Conservation (phyloP, 2,888 invertebrate genomes). For the Leptinotarsa peninsularis region DNA sequence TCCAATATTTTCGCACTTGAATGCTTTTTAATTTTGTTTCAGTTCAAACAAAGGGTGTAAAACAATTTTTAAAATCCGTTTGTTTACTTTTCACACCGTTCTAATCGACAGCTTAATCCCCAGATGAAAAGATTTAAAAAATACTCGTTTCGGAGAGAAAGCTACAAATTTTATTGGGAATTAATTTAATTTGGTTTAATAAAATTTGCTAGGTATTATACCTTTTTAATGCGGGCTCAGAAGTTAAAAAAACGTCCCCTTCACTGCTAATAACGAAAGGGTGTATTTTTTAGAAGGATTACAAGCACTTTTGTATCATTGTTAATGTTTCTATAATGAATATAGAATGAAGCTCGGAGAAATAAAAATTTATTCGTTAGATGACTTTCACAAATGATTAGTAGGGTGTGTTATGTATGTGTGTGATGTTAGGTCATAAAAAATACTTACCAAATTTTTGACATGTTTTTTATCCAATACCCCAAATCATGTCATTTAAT, state of each 20-base stretch:
- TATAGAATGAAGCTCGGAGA: conserved; percentile 38
- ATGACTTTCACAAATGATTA: conserved; percentile 38
- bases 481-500: conserved; percentile 59
- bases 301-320: conserved; percentile 47
- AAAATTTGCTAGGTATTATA: conserved; percentile 42
- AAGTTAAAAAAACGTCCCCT: conserved; percentile 42
- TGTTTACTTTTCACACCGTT: conserved; percentile 46
- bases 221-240: conserved; percentile 39
- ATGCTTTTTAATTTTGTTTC: conserved; percentile 59
- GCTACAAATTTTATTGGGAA: conserved; percentile 41
- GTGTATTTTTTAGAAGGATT: conserved; percentile 45
- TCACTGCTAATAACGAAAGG: conserved; percentile 41
- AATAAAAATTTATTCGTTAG: conserved; percentile 35
- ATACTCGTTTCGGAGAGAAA: conserved; percentile 33
- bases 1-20: conserved; percentile 57
- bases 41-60: conserved; percentile 57
- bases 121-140: conserved; percentile 44
- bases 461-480: conserved; percentile 62
- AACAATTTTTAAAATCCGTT: conserved; percentile 46
- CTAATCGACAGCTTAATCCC: conserved; percentile 39
- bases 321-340: conserved; percentile 42
- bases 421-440: conserved; percentile 38
- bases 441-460: conserved; percentile 62
- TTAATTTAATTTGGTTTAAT: conserved; percentile 47
- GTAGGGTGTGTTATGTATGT: conserved; percentile 32